Evolutionary conservation across 2,888 invertebrate genomes (phyloP).

Genomic region (Steromphala cineraria): DNA sequence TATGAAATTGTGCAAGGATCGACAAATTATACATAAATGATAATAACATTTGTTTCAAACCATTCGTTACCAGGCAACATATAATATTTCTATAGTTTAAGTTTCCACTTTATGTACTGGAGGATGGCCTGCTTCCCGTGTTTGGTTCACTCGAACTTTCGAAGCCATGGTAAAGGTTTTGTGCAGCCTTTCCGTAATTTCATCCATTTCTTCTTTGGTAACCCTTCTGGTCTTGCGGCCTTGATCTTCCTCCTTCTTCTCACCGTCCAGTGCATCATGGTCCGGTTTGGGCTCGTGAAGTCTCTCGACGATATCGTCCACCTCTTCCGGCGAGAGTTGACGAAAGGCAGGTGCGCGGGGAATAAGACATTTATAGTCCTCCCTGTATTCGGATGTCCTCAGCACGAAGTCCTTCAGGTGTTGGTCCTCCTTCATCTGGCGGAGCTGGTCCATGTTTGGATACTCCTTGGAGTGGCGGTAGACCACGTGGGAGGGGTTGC

Average conservation of each 20-base stretch:
- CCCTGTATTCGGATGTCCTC: constrained; percentile 56
- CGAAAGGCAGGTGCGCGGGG: constrained; percentile 66
- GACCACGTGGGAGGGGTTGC: constrained; percentile 44
- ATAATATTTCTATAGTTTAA: no score
- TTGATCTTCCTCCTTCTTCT: constrained; percentile 44
- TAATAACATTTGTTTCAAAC: no score
- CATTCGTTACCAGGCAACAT: no score
- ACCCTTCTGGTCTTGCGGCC: constrained; percentile 51
- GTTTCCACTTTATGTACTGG: not conserved
- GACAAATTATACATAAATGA: no score
- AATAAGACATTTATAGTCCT: constrained; percentile 59
- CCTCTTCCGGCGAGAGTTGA: constrained; percentile 55
- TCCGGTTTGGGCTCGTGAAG: constrained; percentile 53
- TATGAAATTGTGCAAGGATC: no score
- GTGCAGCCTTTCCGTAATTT: constrained; percentile 47
- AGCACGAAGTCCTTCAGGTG: constrained; percentile 54
- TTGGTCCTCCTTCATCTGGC: constrained; percentile 50
- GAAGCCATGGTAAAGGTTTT: constrained; percentile 44
- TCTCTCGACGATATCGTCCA: constrained; percentile 50
- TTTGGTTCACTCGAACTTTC: constrained; percentile 42
- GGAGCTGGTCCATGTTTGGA: constrained; percentile 59
- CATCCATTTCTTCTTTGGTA: constrained; percentile 46
- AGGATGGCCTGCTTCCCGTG: not conserved
- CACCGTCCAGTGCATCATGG: constrained; percentile 46
- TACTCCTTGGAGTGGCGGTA: constrained; percentile 44